A percentile compares a stretch with the other conserved stretches of the same genome.
These are phyloP conservation scores for Pionites leucogaster DNA, from an alignment of 2,113 vertebrate genomes.

Conservation along the genomic window DNA sequence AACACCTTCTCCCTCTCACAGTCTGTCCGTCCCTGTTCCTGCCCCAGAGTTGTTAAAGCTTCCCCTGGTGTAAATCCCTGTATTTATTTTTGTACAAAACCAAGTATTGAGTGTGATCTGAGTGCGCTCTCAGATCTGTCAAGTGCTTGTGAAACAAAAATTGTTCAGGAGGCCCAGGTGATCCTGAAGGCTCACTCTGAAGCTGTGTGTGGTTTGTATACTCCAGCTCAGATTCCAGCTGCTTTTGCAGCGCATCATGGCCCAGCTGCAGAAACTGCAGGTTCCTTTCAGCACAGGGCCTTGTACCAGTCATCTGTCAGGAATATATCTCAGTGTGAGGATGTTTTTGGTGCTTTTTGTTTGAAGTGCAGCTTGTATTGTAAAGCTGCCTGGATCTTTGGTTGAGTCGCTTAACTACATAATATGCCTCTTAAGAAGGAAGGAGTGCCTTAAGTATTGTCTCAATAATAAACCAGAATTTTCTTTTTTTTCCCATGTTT, in stretches of 20 bases:
- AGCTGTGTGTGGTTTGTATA: too few relatives aligned
- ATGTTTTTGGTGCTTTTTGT: not conserved
- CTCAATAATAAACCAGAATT: not conserved
- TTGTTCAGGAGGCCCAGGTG: not conserved
- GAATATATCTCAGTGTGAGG: not conserved
- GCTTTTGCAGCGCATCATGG: not conserved
- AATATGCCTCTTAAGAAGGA: not conserved
- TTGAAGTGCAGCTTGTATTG: not conserved
- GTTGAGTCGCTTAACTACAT: too few relatives aligned
- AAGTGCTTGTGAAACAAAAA: not conserved
- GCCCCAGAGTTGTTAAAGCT: not conserved
- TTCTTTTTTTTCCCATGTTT: not conserved
- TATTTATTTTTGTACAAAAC: too few relatives aligned
- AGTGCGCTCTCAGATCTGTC: accelerated
- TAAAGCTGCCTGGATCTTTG: not conserved
- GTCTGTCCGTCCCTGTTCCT: not conserved
- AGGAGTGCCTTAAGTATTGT: not conserved
- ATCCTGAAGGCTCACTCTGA: accelerated
- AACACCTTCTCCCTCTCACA: not conserved
- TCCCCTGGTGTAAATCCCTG: not conserved
- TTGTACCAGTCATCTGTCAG: not conserved
- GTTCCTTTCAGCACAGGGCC: not conserved
- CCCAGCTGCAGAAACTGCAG: not conserved
- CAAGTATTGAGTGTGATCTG: accelerated
- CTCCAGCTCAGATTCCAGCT: not conserved